A percentile compares a stretch with the other conserved stretches of the same genome.
These are phyloP conservation scores for Oryzias celebensis DNA, from an alignment of 2,113 vertebrate genomes.

Conservation along the genomic window DNA sequence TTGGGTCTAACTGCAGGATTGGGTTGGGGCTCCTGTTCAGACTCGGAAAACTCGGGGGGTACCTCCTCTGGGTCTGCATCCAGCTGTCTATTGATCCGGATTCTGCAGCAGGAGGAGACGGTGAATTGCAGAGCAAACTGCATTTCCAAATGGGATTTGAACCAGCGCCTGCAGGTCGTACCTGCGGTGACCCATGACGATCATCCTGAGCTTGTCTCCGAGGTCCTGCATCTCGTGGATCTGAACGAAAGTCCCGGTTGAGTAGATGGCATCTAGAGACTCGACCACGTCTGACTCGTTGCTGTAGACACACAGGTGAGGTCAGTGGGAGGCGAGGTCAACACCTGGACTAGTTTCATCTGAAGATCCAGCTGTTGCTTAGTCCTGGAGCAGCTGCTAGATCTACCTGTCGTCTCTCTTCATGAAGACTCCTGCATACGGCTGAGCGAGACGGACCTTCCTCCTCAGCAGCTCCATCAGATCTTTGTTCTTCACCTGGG, in stretches of 20 bases:
- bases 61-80: constrained; percentile 85
- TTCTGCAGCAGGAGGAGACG: constrained; percentile 67
- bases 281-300: constrained; percentile 92
- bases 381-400: not conserved
- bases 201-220: constrained; percentile 96
- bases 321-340: not conserved
- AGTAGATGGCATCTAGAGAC: constrained; percentile 88
- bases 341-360: no score
- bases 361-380: no score
- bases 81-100: constrained; percentile 85
- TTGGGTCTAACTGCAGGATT: constrained; percentile 76
- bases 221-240: constrained; percentile 99
- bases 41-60: constrained; percentile 25
- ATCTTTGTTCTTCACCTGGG: constrained; percentile 86
- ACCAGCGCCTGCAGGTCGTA: constrained; percentile 11
- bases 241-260: constrained; percentile 95
- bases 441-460: constrained; percentile 94
- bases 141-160: not conserved
- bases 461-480: constrained; percentile 91
- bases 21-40: constrained; percentile 64
- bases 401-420: constrained; percentile 92
- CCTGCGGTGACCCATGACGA: constrained; percentile 91
- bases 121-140: no score
- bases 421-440: constrained; percentile 94
- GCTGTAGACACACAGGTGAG: constrained; percentile 63